A percentile compares a stretch with the other conserved stretches of the same genome.
Evolutionary conservation across 2,113 vertebrate genomes (phyloP).

Genomic region (Carollia perspicillata): DNA sequence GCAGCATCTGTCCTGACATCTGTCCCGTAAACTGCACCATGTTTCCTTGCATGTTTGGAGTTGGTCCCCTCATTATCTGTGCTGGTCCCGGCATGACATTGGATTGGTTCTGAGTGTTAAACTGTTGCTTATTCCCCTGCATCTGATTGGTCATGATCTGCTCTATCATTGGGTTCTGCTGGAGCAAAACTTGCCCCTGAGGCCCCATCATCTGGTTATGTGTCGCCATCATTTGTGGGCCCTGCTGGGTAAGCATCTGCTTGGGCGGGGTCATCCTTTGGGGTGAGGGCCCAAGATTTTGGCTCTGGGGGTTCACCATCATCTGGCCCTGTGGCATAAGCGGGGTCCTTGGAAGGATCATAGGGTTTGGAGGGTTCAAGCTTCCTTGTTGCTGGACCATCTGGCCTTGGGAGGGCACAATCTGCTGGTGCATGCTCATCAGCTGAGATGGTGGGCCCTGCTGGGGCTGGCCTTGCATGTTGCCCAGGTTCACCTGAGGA

Average conservation of each 20-base stretch:
- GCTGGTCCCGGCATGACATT: constrained; percentile 90
- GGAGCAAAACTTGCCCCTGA: constrained; percentile 93
- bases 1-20: constrained; percentile 88
- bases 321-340: constrained; percentile 86
- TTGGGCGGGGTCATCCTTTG: constrained; percentile 98
- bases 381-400: constrained; percentile 90
- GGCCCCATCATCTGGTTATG: constrained; percentile 96
- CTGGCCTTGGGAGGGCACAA: constrained; percentile 94
- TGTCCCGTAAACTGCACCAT: constrained; percentile 93
- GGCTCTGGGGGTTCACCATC: constrained; percentile 86
- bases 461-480: constrained; percentile 89
- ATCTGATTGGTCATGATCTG: constrained; percentile 97
- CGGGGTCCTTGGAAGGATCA: constrained; percentile 93
- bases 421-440: constrained; percentile 95
- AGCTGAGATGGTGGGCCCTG: constrained; percentile 93
- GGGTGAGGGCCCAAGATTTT: constrained; percentile 89
- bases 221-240: constrained; percentile 93
- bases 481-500: constrained; percentile 87
- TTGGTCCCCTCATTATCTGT: constrained; percentile 95
- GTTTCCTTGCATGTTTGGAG: constrained; percentile 91
- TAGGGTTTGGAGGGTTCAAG: constrained; percentile 89
- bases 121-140: constrained; percentile 94
- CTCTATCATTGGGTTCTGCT: constrained; percentile 96
- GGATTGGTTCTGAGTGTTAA: constrained; percentile 90
- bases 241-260: constrained; percentile 95